Evolutionary conservation across 2,113 vertebrate genomes (phyloP), one percentile per base, ranked within the genome.

Genomic region (Urocitellus parryii): DNA sequence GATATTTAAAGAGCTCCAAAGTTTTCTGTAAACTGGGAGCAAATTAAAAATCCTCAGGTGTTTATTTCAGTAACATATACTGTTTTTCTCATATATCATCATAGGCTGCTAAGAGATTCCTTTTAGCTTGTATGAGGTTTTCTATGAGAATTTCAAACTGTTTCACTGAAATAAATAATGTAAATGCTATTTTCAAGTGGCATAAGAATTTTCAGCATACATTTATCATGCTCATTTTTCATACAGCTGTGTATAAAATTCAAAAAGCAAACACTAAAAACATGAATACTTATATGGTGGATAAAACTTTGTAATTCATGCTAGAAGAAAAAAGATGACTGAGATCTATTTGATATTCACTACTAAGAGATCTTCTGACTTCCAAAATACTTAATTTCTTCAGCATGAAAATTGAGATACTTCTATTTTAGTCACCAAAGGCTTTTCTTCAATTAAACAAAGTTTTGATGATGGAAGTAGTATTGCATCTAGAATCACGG

Each of bases 181-280:
- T 48, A 88, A 73, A 58, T 91, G 34, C 8, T 78, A 85, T 67
- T 97, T 93, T 45, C 27, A 91, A 87, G 22, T 79, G 10, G 10
- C 88, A 42, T 1, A 72, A 85, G 51, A 79, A 51, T 61, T 95
- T 94, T 63, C 10, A 93, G 27, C 8, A 91, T 4, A 63, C 10
- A 74, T 70, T 93, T 63, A 94, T 93, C 70, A 56, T 88, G n/a
- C 68, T 88, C 17, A 79, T 22, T 90, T 92, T 80, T 3, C 77
- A 76, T 73, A 89, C 1, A 37, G 29, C 27, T 88, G 4, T 92
- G 56, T 27, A 48, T 58, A 63, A 92, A 37, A 53, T 53, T 90
- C 48, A 88, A 67, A 93, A 58, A 18, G 32, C 11, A 94, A 93
- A 65, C 10, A 84, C 2, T 81, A 68, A 48, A 76, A 84, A 90